Evolutionary conservation across 2,888 invertebrate genomes (phyloP), one percentile per base, ranked within the genome.

Genomic region (Globia sparganii): DNA sequence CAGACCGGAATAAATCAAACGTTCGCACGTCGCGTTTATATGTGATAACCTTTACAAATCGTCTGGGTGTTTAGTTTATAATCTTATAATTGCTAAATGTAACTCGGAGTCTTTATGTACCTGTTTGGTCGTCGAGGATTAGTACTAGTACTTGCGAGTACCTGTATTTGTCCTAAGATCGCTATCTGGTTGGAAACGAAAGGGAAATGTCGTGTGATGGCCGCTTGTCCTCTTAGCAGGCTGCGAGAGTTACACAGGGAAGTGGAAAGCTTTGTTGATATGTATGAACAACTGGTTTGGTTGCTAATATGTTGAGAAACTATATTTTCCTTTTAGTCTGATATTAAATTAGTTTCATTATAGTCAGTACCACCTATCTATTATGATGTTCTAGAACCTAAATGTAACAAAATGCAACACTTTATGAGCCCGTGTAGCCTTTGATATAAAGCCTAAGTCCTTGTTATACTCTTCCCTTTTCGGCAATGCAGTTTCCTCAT

Each of bases 41-140:
- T 81, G 64, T 25, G 18, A 15, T 5, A 6, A 11, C 53, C 62
- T 40, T 77, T 25, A 64, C n/a, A 34, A 5, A 67, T 37, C 15
- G 13, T 58, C 59, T 72, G 31, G 40, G 37, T 68, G 58, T 62
- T 83, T 61, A 83, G 78, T 76, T 78, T 61, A 79, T 80, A 81
- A 80, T 83, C 81, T 49, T 72, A 76, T 86, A 84, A 81, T 84
- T 66, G 75, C 72, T 86, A 61, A 74, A 78, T 73, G 68, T 75
- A 77, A 70, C 34, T 77, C 37, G 6, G 4, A 49, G 25, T n/a
- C 46, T 78, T 43, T 66, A 71, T 65, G 72, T 69, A 72, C 70
- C 49, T 49, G 79, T 64, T 70, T n/a, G 31, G n/a, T 56, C 13
- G 25, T n/a, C 37, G 69, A 82, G 74, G 78, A 87, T 82, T 70